Evolutionary conservation across 1,140 invertebrate species (phyloP), one percentile per base, ranked within the genome.

Genomic region (Drosophila setifemur): DNA sequence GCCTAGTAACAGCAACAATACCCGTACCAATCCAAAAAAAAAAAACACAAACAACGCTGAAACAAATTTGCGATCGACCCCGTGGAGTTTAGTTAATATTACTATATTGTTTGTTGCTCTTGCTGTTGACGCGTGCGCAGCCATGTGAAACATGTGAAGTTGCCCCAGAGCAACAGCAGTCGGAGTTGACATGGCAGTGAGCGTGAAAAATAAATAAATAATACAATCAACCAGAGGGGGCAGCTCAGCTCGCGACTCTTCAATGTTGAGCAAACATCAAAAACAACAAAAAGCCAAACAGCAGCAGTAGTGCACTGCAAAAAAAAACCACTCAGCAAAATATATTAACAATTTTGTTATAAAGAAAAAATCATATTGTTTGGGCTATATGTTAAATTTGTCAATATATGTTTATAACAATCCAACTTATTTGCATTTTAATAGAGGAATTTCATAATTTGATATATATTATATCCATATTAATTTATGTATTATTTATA

Each of bases 161-260:
- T 53, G 60, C 63, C 68, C 48, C 70, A 45, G 53, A 39, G 64
- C 18, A 42, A 47, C 21, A 29, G 44, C 42, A 55, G 52, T 21
- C 44, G 40, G 47, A 72, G 68, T 71, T 83, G 78, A 78, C 78
- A 83, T 70, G 73, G 69, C 78, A 73, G 69, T 64, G 75, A 85
- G 78, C 78, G 78, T 83, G 79, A 83, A 83, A 76, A 85, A 83
- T 83, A 83, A 83, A 83, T 83, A 83, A 83, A 83, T 70, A 83
- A 83, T 74, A 83, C 81, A 85, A 77, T 61, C 49, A 40, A 29
- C 26, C 14, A 7, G 40, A 29, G 26, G 39, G 19, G 49, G 37
- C n/a, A 21, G 18, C 39, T 11, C 44, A 44, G 61, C 26, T n/a
- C 12, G 25, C 29, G 45, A 47, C 47, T 68, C 64, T 43, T 47